phyloP scores from a whole-genome alignment of 1,140 invertebrate species.

The Drosophila watanabei region DNA sequence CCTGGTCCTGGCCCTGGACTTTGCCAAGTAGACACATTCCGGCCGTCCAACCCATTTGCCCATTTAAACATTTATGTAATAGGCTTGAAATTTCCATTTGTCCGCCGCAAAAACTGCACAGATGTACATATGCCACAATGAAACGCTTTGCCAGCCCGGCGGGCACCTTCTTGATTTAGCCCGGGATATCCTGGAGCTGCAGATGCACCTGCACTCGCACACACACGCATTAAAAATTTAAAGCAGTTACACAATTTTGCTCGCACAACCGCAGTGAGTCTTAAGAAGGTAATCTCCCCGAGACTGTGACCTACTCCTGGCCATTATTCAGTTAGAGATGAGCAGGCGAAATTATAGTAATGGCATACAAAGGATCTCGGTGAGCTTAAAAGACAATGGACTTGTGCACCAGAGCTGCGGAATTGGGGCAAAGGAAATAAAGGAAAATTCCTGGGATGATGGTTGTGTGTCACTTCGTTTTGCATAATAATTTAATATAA shows the following conservation, averaged over 20 bases:
- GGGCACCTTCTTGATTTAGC: constrained; percentile 19
- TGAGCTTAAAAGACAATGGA: constrained; percentile 19
- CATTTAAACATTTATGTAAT: constrained; percentile 82
- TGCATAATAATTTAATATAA: constrained; percentile 1
- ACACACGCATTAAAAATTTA: constrained; percentile 69
- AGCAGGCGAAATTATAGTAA: constrained; percentile 15
- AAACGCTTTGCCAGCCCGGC: constrained; percentile 20
- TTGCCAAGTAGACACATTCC: constrained; percentile 60
- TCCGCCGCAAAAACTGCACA: constrained; percentile 67
- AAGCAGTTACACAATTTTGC: constrained; percentile 59
- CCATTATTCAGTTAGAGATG: constrained; percentile 52
- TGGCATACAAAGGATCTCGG: constrained; percentile 6
- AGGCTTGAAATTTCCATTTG: constrained; percentile 79
- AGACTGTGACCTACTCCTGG: constrained; percentile 30
- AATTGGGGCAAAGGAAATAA: constrained; percentile 16
- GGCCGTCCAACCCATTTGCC: constrained; percentile 58
- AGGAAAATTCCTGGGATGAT: background rate
- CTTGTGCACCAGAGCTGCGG: background rate
- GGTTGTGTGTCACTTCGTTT: background rate
- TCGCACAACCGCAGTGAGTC: constrained; percentile 61
- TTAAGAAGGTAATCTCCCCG: constrained; percentile 59
- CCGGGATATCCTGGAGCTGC: constrained; percentile 6
- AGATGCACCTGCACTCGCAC: constrained; percentile 45
- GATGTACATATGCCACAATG: constrained; percentile 46
- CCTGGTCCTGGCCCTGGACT: background rate